A percentile compares a stretch with the other conserved stretches of the same genome.
phyloP scores from a whole-genome alignment of 2,888 invertebrate genomes.

The Drosophila rubida region DNA sequence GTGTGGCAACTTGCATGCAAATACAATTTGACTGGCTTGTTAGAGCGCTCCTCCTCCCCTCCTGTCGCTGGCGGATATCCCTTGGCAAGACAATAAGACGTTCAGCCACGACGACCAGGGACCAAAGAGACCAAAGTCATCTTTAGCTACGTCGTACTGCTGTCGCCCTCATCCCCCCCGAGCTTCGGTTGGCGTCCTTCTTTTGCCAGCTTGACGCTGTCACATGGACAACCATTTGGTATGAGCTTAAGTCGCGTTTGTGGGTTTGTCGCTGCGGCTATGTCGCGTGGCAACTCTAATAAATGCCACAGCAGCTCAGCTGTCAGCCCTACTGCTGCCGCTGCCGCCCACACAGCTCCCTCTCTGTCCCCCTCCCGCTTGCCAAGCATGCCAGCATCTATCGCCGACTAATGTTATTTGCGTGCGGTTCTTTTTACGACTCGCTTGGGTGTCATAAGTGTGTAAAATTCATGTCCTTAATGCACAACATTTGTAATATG shows the following conservation, averaged over 20 bases:
- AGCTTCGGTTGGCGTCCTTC: background rate
- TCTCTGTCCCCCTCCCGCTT: background rate
- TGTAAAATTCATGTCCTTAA: constrained; percentile 73
- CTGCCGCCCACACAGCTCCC: background rate
- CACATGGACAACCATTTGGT: constrained; percentile 74
- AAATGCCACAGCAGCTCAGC: constrained; percentile 71
- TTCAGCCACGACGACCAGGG: constrained; percentile 30
- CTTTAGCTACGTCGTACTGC: constrained; percentile 4
- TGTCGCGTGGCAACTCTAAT: constrained; percentile 75
- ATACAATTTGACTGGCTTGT: constrained; percentile 77
- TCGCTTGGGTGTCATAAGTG: constrained; percentile 74
- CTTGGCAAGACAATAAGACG: constrained; percentile 68
- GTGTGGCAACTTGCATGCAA: constrained; percentile 72
- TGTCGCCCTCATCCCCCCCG: background rate
- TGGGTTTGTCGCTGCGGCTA: constrained; percentile 57
- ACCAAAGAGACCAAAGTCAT: constrained; percentile 33
- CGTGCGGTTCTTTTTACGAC: constrained; percentile 70
- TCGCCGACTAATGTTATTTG: constrained; percentile 67
- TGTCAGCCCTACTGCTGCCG: constrained; percentile 45
- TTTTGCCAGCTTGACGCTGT: constrained; percentile 43
- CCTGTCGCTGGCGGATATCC: constrained; percentile 36
- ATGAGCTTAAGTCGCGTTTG: constrained; percentile 68
- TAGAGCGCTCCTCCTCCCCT: constrained; percentile 51
- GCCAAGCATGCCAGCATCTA: constrained; percentile 26
- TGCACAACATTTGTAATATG: constrained; percentile 73